Conservation (phyloP, 2,113 vertebrate species). For the Leucopsar rothschildi region DNA sequence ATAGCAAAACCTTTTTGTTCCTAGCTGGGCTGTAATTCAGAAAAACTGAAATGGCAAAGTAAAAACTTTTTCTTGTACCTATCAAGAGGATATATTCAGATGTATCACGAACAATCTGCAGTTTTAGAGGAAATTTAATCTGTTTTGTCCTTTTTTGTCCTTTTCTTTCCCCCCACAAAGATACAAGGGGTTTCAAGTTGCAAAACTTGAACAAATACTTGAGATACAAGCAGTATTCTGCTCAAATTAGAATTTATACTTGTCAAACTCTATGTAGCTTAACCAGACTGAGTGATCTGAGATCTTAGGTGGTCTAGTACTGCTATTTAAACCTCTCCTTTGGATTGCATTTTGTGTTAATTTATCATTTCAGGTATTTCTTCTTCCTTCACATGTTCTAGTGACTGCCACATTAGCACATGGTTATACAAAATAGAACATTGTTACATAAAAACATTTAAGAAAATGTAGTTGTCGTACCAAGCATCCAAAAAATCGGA, state of each 20-base stretch:
- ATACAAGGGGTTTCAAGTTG: not conserved
- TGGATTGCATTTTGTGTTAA: not conserved
- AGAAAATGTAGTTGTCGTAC: not conserved
- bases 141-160: not conserved
- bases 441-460: not conserved
- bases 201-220: not conserved
- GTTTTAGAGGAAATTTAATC: not conserved
- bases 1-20: not conserved
- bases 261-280: not conserved
- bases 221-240: not conserved
- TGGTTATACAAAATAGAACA: not conserved
- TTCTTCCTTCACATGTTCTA: not conserved
- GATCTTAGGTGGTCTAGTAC: not conserved
- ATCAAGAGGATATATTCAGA: not conserved
- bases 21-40: not conserved
- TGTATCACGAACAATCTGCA: not conserved
- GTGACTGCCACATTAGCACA: not conserved
- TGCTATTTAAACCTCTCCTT: not conserved
- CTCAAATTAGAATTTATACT: not conserved
- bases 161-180: fast-evolving
- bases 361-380: not conserved
- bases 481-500: not conserved
- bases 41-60: not conserved
- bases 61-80: not conserved
- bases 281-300: not conserved